Evolutionary conservation across 2,888 invertebrate species (phyloP).

Genomic region (Heliconius charithonia): DNA sequence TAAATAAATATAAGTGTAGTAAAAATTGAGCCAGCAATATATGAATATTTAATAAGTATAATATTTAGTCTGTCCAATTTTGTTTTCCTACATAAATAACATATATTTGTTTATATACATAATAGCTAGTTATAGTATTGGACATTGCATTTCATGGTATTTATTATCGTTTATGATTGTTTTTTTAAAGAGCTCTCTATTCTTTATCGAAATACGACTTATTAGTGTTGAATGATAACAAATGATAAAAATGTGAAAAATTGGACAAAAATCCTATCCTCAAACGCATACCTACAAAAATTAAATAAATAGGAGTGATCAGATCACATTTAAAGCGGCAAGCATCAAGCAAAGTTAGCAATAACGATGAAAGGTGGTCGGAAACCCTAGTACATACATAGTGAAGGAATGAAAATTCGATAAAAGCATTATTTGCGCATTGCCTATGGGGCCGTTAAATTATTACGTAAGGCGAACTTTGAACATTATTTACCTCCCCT

Average conservation of each 20-base stretch:
- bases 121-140: too few relatives aligned
- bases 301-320: slow-evolving; percentile 30
- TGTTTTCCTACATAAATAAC: too few relatives aligned
- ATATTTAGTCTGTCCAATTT: too few relatives aligned
- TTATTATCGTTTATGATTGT: too few relatives aligned
- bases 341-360: slow-evolving; percentile 49
- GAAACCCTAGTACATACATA: slow-evolving; percentile 61
- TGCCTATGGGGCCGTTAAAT: slow-evolving; percentile 33
- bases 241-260: not conserved
- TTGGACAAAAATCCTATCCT: not conserved
- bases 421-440: slow-evolving; percentile 59
- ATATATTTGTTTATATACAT: too few relatives aligned
- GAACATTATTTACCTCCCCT: too few relatives aligned
- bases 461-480: not conserved
- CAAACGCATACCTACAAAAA: not conserved
- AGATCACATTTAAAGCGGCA: slow-evolving; percentile 47
- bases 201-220: too few relatives aligned
- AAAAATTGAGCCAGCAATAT: too few relatives aligned
- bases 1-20: not conserved
- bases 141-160: too few relatives aligned
- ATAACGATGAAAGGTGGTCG: slow-evolving; percentile 78
- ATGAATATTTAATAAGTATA: too few relatives aligned
- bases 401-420: slow-evolving; percentile 39
- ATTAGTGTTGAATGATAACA: not conserved
- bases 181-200: too few relatives aligned